Evolutionary conservation across 2,113 vertebrate genomes (phyloP).

Genomic region (Scortum barcoo): DNA sequence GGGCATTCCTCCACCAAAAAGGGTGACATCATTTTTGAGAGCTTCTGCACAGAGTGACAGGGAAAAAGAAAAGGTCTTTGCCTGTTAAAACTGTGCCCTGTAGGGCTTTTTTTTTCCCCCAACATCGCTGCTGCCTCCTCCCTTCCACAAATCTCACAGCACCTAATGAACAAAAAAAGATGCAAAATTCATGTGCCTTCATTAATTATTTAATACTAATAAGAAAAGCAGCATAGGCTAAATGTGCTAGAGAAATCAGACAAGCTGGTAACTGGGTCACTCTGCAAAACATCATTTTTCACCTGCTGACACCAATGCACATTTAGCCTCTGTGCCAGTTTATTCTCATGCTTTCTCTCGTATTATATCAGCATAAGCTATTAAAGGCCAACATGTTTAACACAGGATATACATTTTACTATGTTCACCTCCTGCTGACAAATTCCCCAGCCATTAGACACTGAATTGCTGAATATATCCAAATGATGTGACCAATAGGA

Average conservation of each 20-base stretch:
- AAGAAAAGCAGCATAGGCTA: conserved; percentile 60
- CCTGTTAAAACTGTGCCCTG: conserved; percentile 10
- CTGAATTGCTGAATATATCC: background rate
- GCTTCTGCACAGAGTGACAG: conserved; percentile 29
- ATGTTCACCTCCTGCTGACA: background rate
- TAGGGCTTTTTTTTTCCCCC: background rate
- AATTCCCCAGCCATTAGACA: background rate
- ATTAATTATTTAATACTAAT: conserved; percentile 78
- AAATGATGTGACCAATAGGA: background rate
- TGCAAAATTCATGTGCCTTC: conserved; percentile 76
- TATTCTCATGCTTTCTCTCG: background rate
- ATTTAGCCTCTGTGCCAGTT: background rate
- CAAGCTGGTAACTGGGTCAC: conserved; percentile 67
- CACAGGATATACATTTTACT: background rate
- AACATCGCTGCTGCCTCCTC: background rate
- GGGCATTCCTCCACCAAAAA: conserved; percentile 44
- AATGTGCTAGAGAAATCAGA: conserved; percentile 58
- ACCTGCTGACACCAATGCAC: conserved; percentile 44
- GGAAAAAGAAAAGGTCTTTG: conserved; percentile 7
- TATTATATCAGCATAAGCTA: background rate
- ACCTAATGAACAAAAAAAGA: conserved; percentile 72
- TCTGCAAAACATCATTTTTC: conserved; percentile 37
- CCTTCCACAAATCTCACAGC: conserved; percentile 45
- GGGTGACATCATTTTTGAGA: conserved; percentile 68
- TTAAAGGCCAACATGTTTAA: background rate